A percentile compares a stretch with the other conserved stretches of the same genome.
These are phyloP conservation scores for Solen grandis DNA, from an alignment of 1,140 invertebrate species.

Conservation along the genomic window DNA sequence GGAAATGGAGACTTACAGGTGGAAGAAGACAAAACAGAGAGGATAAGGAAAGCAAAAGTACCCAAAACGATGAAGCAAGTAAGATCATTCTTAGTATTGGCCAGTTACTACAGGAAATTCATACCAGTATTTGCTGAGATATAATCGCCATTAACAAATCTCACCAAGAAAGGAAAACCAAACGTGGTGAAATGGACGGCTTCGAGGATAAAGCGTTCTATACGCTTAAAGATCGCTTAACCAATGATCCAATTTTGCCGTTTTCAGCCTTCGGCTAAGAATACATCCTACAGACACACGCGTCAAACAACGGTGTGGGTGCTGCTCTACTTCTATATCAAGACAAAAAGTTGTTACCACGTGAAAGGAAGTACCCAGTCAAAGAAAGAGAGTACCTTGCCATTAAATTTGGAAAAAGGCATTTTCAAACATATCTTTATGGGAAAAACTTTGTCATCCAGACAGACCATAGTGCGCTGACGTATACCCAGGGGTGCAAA, in stretches of 20 bases:
- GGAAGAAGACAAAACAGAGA: slow-evolving; percentile 67
- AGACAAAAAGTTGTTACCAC: background rate
- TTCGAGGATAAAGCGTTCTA: slow-evolving; percentile 34
- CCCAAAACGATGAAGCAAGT: slow-evolving; percentile 26
- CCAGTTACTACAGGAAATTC: slow-evolving; percentile 80
- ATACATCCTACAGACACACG: slow-evolving; percentile 61
- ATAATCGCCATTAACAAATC: slow-evolving; percentile 67
- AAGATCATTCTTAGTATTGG: slow-evolving; percentile 77
- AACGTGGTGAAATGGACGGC: slow-evolving; percentile 36
- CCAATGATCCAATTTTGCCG: slow-evolving; percentile 58
- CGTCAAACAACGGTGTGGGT: slow-evolving; percentile 42
- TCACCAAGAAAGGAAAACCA: slow-evolving; percentile 44
- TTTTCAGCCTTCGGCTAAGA: slow-evolving; percentile 72
- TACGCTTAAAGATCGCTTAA: slow-evolving; percentile 47
- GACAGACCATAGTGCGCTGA: background rate
- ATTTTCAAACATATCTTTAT: background rate
- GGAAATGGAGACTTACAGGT: slow-evolving; percentile 11
- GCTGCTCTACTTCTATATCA: slow-evolving; percentile 59
- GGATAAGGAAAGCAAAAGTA: background rate
- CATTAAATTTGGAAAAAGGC: background rate
- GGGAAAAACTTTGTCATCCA: background rate
- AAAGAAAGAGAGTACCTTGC: slow-evolving; percentile 6
- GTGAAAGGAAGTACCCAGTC: slow-evolving; percentile 11
- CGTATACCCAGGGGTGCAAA: background rate
- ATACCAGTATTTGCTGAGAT: slow-evolving; percentile 72